Conservation (phyloP, 2,888 invertebrate genomes). For the Microctonus hyperodae region DNA sequence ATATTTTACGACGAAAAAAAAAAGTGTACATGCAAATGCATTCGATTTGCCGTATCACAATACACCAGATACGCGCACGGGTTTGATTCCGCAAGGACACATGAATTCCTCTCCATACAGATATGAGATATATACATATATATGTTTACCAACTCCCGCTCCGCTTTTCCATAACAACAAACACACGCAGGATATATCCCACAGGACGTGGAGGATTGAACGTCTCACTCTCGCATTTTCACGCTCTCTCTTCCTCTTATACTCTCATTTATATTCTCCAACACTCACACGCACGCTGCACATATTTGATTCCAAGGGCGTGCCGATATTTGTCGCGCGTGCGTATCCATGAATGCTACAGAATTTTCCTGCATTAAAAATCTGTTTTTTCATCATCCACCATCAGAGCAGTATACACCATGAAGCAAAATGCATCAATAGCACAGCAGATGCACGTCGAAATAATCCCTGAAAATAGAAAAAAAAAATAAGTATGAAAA, state of each 20-base stretch:
- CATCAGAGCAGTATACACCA: conserved; percentile 4
- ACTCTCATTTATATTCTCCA: too few relatives aligned
- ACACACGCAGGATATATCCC: conserved; percentile 24
- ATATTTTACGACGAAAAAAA: conserved; percentile 25
- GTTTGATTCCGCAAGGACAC: conserved; percentile 32
- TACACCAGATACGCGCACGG: conserved; percentile 5
- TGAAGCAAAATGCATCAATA: not conserved
- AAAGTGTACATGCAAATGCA: conserved; percentile 30
- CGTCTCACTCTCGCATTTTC: conserved; percentile 12
- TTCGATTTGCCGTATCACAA: conserved; percentile 27
- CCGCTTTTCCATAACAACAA: not conserved
- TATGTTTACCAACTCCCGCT: not conserved
- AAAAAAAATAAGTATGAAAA: too few relatives aligned
- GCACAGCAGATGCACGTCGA: not conserved
- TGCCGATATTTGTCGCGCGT: conserved; percentile 31
- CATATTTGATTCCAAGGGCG: conserved; percentile 25
- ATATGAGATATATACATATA: not conserved
- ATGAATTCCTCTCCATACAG: conserved; percentile 21
- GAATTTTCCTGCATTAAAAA: not conserved
- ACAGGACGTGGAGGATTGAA: conserved; percentile 20
- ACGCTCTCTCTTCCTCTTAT: not conserved
- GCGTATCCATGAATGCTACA: conserved; percentile 16
- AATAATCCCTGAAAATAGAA: not conserved
- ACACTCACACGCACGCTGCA: not conserved
- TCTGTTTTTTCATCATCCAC: not conserved